These are phyloP conservation scores for Tetramorium simillimum DNA, from an alignment of 1,140 invertebrate species.

Conservation along the genomic window DNA sequence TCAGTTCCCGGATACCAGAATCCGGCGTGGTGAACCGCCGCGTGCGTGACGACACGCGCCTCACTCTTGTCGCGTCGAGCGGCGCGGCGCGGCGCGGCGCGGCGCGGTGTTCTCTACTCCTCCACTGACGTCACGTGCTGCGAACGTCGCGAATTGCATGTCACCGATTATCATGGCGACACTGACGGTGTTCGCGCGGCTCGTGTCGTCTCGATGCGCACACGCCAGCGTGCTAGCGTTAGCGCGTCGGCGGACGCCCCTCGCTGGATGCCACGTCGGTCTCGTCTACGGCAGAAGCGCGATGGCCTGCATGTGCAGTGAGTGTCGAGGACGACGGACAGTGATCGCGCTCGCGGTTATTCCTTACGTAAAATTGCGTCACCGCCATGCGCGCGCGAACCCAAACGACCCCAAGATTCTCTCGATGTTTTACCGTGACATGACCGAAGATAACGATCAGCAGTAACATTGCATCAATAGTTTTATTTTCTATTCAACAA, in stretches of 20 bases:
- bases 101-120: not conserved
- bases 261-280: conserved; percentile 54
- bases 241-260: not conserved
- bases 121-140: conserved; percentile 67
- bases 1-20: not conserved
- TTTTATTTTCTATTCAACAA: too few relatives aligned
- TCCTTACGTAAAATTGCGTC: conserved; percentile 16
- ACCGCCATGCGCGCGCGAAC: not conserved
- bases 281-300: conserved; percentile 63
- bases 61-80: not conserved
- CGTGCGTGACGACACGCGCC: too few relatives aligned
- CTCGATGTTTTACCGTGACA: too few relatives aligned
- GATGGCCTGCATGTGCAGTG: conserved; percentile 79
- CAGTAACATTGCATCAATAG: too few relatives aligned
- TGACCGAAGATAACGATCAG: too few relatives aligned
- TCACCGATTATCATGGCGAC: conserved; percentile 78
- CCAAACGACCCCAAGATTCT: not conserved
- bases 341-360: not conserved
- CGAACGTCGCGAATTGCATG: conserved; percentile 18
- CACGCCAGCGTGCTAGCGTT: conserved; percentile 73
- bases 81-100: not conserved
- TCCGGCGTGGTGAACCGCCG: too few relatives aligned
- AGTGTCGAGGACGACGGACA: conserved; percentile 68
- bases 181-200: conserved; percentile 76
- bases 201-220: conserved; percentile 71